Conservation (phyloP, 2,113 vertebrate species). For the Pionites leucogaster region DNA sequence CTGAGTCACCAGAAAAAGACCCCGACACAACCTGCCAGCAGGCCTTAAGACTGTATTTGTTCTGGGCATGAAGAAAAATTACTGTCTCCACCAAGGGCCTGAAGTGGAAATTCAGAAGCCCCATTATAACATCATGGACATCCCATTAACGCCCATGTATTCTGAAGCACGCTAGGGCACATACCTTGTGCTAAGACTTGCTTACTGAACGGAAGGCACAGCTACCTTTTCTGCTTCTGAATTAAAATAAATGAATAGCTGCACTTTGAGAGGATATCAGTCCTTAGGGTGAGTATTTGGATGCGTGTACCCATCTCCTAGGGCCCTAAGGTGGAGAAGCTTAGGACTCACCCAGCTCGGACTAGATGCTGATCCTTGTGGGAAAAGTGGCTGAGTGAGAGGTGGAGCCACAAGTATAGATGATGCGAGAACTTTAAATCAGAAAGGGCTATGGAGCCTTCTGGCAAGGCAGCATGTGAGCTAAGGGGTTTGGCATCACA, state of each 20-base stretch:
- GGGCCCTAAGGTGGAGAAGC: background rate
- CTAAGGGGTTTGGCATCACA: background rate
- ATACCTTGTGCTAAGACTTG: background rate
- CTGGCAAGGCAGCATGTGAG: background rate
- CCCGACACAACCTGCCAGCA: background rate
- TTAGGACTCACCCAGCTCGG: background rate
- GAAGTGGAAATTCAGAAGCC: background rate
- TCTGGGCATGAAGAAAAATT: background rate
- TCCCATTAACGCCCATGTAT: background rate
- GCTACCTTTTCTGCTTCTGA: background rate
- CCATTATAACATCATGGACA: fast-evolving
- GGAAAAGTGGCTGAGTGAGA: background rate
- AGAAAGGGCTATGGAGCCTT: background rate
- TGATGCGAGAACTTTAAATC: background rate
- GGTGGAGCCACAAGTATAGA: background rate
- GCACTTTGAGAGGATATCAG: background rate
- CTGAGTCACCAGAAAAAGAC: background rate
- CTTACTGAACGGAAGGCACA: background rate
- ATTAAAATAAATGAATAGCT: background rate
- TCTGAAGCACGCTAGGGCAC: background rate
- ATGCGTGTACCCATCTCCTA: fast-evolving
- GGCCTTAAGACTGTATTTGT: background rate
- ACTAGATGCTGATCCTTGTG: background rate
- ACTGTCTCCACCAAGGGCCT: background rate
- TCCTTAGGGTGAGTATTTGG: background rate